A percentile compares a stretch with the other conserved stretches of the same genome.
These are phyloP conservation scores for Eulithis prunata DNA, from an alignment of 2,888 invertebrate species.

Conservation along the genomic window DNA sequence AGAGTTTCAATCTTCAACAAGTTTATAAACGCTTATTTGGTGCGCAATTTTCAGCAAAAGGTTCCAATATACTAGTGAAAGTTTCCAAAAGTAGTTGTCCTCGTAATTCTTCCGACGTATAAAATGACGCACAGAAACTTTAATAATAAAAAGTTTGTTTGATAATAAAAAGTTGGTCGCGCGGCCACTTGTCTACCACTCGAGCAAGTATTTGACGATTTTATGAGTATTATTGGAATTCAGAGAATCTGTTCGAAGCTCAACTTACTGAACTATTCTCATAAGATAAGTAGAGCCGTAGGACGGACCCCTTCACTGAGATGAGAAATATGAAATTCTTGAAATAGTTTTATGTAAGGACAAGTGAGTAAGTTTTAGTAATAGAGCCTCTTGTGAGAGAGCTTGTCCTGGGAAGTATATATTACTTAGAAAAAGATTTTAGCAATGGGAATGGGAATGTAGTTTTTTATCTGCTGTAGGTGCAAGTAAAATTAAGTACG, in stretches of 20 bases:
- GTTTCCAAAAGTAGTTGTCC: constrained; percentile 1
- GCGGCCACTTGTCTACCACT: constrained; percentile 18
- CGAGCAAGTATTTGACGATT: constrained; percentile 25
- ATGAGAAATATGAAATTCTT: too few species aligned
- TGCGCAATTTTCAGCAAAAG: too few species aligned
- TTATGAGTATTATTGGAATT: constrained; percentile 17
- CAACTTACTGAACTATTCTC: background rate
- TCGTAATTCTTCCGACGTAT: constrained; percentile 9
- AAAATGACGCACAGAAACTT: constrained; percentile 35
- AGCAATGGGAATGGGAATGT: too few species aligned
- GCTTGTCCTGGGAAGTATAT: too few species aligned
- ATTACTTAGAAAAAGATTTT: background rate
- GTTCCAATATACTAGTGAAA: background rate
- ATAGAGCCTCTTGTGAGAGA: too few species aligned
- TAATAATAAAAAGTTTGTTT: constrained; percentile 30
- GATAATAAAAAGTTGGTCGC: constrained; percentile 32
- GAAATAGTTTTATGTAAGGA: background rate
- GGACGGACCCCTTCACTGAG: too few species aligned
- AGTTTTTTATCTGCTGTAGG: too few species aligned
- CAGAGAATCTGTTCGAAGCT: constrained; percentile 11
- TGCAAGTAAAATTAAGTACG: too few species aligned
- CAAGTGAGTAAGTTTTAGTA: background rate
- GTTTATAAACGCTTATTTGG: too few species aligned
- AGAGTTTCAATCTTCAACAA: too few species aligned
- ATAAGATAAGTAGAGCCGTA: background rate